A percentile compares a stretch with the other conserved stretches of the same genome.
Evolutionary conservation across 2,888 invertebrate genomes (phyloP).

Genomic region (Norana najaformis): DNA sequence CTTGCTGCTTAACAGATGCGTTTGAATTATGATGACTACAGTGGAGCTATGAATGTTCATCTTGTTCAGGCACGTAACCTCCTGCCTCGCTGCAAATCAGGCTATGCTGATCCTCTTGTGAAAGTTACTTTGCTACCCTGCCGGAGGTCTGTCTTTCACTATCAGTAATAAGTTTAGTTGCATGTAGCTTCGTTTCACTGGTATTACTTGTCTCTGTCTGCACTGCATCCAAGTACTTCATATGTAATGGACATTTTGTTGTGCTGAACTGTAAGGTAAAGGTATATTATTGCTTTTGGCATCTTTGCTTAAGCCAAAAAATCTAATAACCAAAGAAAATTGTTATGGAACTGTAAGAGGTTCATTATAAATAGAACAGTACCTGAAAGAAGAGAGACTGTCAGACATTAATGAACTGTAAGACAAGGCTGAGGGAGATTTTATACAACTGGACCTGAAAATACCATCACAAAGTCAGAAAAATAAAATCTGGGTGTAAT

Average conservation of each 20-base stretch:
- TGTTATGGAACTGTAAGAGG: too few species aligned
- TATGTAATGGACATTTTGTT: background rate
- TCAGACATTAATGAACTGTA: too few species aligned
- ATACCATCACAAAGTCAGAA: too few species aligned
- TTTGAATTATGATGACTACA: conserved; percentile 67
- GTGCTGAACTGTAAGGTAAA: background rate
- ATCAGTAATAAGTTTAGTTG: too few species aligned
- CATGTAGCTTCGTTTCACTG: background rate
- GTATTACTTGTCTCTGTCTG: background rate
- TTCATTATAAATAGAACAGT: too few species aligned
- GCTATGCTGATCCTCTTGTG: conserved; percentile 68
- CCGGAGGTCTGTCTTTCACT: conserved; percentile 61
- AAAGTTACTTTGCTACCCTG: conserved; percentile 68
- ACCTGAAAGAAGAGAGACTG: too few species aligned
- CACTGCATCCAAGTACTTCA: background rate
- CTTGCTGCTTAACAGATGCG: conserved; percentile 61
- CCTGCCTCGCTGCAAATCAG: conserved; percentile 61
- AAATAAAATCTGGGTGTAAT: too few species aligned
- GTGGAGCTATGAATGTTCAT: conserved; percentile 66
- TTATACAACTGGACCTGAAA: too few species aligned
- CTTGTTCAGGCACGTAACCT: conserved; percentile 67
- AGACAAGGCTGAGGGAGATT: too few species aligned
- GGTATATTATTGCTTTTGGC: background rate
- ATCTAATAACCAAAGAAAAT: too few species aligned
- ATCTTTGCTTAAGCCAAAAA: background rate